Conservation (phyloP, 2,888 invertebrate genomes). For the Actias luna region DNA sequence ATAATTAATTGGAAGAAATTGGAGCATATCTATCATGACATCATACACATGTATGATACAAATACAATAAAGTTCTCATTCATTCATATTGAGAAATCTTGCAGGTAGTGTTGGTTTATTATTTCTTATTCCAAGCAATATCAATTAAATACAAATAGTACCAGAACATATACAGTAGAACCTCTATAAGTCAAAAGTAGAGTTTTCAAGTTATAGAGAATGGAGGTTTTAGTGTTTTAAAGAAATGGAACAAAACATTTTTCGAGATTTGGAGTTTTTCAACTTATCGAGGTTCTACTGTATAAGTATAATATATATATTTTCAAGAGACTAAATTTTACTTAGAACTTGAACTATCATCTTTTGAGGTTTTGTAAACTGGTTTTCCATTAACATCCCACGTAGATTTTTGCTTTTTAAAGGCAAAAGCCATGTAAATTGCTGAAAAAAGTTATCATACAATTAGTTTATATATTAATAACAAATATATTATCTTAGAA, state of each 20-base stretch:
- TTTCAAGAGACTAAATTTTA: slow-evolving; percentile 12
- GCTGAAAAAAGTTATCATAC: slow-evolving; percentile 79
- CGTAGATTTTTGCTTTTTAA: slow-evolving; percentile 87
- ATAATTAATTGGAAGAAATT: too few species aligned
- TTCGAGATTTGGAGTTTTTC: too few species aligned
- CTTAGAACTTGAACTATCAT: slow-evolving; percentile 24
- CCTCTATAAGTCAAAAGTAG: too few species aligned
- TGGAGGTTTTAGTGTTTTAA: too few species aligned
- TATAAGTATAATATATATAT: too few species aligned
- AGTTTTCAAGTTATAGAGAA: too few species aligned
- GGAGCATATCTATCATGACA: too few species aligned
- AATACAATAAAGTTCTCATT: not conserved
- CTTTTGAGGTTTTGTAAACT: slow-evolving; percentile 61
- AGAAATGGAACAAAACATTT: too few species aligned
- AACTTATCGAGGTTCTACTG: too few species aligned
- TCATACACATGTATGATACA: too few species aligned
- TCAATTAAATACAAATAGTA: not conserved
- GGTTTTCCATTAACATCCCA: slow-evolving; percentile 85
- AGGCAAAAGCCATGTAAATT: slow-evolving; percentile 91
- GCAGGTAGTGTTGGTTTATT: not conserved
- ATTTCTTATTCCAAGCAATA: not conserved
- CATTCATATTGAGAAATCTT: not conserved
- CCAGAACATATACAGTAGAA: too few species aligned
- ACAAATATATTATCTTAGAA: not conserved
- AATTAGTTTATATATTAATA: not conserved